These are phyloP conservation scores for Aspiorhynchus laticeps DNA, from an alignment of 2,113 vertebrate species.

Conservation along the genomic window DNA sequence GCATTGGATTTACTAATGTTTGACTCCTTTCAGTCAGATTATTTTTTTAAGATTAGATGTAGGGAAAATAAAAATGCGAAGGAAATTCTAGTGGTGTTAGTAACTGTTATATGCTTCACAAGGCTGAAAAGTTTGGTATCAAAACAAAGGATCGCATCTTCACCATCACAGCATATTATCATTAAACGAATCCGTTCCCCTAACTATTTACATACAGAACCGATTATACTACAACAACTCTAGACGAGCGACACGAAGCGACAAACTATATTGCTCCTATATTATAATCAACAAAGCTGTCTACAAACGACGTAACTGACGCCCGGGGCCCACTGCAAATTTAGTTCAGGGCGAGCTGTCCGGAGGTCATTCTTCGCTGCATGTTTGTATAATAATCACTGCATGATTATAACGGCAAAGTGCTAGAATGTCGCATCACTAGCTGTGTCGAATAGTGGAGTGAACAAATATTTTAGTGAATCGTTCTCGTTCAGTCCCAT, in stretches of 20 bases:
- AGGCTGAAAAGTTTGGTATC: background rate
- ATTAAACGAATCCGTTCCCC: background rate
- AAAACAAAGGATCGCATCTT: background rate
- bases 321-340: background rate
- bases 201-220: background rate
- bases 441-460: background rate
- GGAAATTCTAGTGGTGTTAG: background rate
- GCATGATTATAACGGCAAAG: background rate
- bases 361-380: background rate
- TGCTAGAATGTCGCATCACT: background rate
- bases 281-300: background rate
- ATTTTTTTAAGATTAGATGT: background rate
- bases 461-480: conserved; percentile 4
- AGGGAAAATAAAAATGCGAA: background rate
- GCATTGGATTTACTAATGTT: background rate
- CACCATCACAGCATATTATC: background rate
- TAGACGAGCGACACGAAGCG: background rate
- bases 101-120: background rate
- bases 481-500: background rate
- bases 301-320: background rate
- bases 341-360: background rate
- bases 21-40: background rate
- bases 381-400: background rate
- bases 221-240: background rate
- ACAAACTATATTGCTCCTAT: background rate